A percentile compares a stretch with the other conserved stretches of the same genome.
Evolutionary conservation across 2,888 invertebrate genomes (phyloP).

Genomic region (Lordiphosa fenestrarum): DNA sequence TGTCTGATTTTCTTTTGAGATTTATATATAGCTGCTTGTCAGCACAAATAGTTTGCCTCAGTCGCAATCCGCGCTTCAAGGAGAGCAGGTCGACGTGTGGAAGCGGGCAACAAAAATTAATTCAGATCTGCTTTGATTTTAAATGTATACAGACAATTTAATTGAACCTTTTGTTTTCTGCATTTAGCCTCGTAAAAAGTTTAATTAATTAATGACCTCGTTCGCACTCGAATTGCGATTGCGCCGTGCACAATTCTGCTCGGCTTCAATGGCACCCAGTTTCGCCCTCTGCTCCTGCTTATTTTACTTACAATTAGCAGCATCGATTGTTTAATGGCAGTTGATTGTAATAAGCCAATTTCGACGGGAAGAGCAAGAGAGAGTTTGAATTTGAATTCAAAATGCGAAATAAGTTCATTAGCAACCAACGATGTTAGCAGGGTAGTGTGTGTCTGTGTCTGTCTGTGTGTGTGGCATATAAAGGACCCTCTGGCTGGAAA

Average conservation of each 20-base stretch:
- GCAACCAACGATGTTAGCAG: conserved; percentile 36
- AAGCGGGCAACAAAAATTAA: too few relatives aligned
- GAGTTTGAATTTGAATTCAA: conserved; percentile 60
- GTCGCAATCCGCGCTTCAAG: too few relatives aligned
- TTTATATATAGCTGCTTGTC: too few relatives aligned
- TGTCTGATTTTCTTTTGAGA: too few relatives aligned
- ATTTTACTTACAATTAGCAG: conserved; percentile 54
- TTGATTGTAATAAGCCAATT: conserved; percentile 74
- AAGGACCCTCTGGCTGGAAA: conserved; percentile 26
- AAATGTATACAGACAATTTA: conserved; percentile 17
- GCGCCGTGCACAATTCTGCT: conserved; percentile 16
- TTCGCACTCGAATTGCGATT: conserved; percentile 37
- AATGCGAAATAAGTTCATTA: conserved; percentile 71
- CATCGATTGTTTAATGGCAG: conserved; percentile 63
- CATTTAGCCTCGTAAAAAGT: conserved; percentile 41
- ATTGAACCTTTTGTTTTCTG: conserved; percentile 22
- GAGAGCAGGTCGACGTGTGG: too few relatives aligned
- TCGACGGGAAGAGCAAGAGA: conserved; percentile 6
- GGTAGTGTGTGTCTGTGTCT: conserved; percentile 9
- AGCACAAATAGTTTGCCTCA: too few relatives aligned
- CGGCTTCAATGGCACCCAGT: too few relatives aligned
- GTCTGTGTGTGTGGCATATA: background rate
- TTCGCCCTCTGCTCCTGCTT: conserved; percentile 6
- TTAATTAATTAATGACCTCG: conserved; percentile 60
- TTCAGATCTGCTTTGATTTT: too few relatives aligned